Conservation (phyloP, 2,888 invertebrate genomes). For the Apodemia duryi region DNA sequence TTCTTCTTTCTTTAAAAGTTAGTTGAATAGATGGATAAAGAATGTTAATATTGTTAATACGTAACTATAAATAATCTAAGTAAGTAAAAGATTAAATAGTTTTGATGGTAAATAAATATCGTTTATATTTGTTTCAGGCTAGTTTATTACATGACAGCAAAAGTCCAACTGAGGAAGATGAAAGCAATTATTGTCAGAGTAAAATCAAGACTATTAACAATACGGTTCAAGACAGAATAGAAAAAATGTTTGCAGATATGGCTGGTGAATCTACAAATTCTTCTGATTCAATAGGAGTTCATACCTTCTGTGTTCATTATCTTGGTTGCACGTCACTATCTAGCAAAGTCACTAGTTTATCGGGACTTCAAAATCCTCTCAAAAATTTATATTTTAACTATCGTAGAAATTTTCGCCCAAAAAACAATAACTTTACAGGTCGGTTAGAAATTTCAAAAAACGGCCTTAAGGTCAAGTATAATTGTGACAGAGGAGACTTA, state of each 20-base stretch:
- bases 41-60: too few species aligned
- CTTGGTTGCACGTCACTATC: conserved; percentile 89
- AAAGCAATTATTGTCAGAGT: conserved; percentile 60
- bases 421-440: conserved; percentile 77
- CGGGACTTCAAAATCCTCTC: conserved; percentile 90
- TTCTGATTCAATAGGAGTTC: conserved; percentile 74
- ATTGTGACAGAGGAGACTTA: conserved; percentile 80
- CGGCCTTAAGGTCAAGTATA: conserved; percentile 86
- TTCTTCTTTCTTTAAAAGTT: too few species aligned
- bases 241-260: conserved; percentile 89
- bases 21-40: too few species aligned
- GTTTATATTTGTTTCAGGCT: conserved; percentile 42
- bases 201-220: conserved; percentile 73
- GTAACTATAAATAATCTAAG: too few species aligned
- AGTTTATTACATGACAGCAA: conserved; percentile 55
- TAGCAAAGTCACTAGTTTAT: conserved; percentile 89
- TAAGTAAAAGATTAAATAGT: background rate
- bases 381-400: conserved; percentile 85
- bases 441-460: conserved; percentile 82
- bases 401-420: conserved; percentile 66
- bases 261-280: conserved; percentile 77
- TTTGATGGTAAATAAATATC: background rate
- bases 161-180: conserved; percentile 61
- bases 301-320: conserved; percentile 87
- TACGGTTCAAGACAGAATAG: conserved; percentile 91